Evolutionary conservation across 2,113 vertebrate species (phyloP), one percentile per base, ranked within the genome.

Genomic region (Apteryx owenii): DNA sequence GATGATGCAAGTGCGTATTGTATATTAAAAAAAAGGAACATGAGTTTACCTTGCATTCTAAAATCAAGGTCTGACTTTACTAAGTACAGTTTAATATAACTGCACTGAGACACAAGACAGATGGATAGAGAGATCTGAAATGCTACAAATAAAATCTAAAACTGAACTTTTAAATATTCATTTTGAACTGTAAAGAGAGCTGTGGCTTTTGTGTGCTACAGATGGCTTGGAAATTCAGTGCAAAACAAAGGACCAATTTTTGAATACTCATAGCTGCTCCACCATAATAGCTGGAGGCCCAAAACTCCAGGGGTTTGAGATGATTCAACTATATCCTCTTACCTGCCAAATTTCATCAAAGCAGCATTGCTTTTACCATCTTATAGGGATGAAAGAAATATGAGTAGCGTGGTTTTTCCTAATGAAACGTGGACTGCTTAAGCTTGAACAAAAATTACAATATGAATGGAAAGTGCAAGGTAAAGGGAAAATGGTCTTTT

Each of bases 121-220:
- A 96, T 95, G 91, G 87, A 75, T 40, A 54, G 85, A 92, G 85
- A 91, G 89, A 97, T 91, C 75, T 95, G 60, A 98, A 95, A 91
- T 90, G 84, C 66, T 88, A 95, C 90, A 97, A 95, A 97, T 93
- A 95, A 96, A 95, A 96, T 92, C 84, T 88, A 96, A 97, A 97
- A 90, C 85, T 89, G 94, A 98, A 97, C 89, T 98, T 97, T 94
- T 96, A 98, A 97, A 98, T 97, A 98, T 97, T 98, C 95, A 94
- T 96, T 96, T 85, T 92, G 83, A 96, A 96, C 91, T 89, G 93
- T 91, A 97, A 96, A 97, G 97, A 96, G 97, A 84, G 33, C 77
- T 76, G 76, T 91, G 85, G 87, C 96, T 97, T 98, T 95, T 97
- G 93, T 88, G 84, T 38, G 53, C 69, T 98, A 88, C 97, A 97